Conservation (phyloP, 2,113 vertebrate genomes). For the Menidia beryllina region DNA sequence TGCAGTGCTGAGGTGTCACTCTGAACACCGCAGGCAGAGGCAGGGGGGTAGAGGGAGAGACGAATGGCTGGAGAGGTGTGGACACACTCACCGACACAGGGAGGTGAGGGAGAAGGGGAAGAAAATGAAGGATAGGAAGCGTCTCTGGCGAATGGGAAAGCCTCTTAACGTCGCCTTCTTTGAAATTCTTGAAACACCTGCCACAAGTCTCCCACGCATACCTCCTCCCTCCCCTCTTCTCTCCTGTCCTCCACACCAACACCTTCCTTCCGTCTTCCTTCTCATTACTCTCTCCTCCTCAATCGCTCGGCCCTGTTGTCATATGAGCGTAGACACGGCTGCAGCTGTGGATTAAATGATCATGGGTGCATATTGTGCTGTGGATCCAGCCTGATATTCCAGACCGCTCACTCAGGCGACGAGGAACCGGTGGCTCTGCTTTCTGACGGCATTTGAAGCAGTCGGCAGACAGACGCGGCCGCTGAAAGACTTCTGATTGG, state of each 20-base stretch:
- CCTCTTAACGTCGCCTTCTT: constrained; percentile 57
- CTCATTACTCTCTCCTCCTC: constrained; percentile 57
- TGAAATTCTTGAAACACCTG: constrained; percentile 71
- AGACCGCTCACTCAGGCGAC: constrained; percentile 13
- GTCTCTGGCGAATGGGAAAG: constrained; percentile 55
- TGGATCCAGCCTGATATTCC: constrained; percentile 20
- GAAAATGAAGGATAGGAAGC: constrained; percentile 19
- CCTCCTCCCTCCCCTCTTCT: constrained; percentile 37
- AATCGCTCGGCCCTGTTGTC: constrained; percentile 37
- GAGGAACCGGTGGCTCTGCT: background rate
- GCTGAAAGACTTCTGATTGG: constrained; percentile 27
- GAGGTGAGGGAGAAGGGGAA: constrained; percentile 17
- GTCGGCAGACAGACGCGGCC: constrained; percentile 16
- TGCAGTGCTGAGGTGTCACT: constrained; percentile 80
- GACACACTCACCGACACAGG: constrained; percentile 39
- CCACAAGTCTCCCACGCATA: constrained; percentile 65
- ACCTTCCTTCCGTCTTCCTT: constrained; percentile 56
- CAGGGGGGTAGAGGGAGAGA: constrained; percentile 34
- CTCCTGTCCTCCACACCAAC: constrained; percentile 59
- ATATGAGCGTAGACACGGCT: constrained; percentile 41
- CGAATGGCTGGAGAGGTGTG: constrained; percentile 47
- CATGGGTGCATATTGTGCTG: constrained; percentile 12
- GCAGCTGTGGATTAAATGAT: constrained; percentile 39
- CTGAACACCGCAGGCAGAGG: constrained; percentile 68
- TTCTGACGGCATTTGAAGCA: constrained; percentile 26